Evolutionary conservation across 2,888 invertebrate genomes (phyloP).

Genomic region (Hyposoter dolosus): DNA sequence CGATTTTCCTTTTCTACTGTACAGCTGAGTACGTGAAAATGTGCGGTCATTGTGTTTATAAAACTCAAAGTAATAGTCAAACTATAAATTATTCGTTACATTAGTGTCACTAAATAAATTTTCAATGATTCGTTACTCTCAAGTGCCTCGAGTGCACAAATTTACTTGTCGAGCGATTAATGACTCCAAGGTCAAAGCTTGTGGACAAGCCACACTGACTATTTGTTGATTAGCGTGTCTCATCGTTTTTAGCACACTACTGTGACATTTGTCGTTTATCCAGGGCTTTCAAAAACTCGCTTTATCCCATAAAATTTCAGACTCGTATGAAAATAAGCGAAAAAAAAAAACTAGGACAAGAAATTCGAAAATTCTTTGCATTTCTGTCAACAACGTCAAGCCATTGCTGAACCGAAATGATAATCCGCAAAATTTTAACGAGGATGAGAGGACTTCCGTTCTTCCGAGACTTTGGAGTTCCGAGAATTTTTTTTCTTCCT

Average conservation of each 20-base stretch:
- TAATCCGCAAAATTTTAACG: background rate
- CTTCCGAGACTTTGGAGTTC: background rate
- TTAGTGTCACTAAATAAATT: background rate
- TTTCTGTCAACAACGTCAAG: background rate
- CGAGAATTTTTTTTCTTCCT: background rate
- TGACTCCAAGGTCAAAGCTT: conserved; percentile 1
- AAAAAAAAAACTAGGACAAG: background rate
- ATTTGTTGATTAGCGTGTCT: background rate
- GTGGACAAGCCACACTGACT: background rate
- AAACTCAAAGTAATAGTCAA: background rate
- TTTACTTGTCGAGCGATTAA: background rate
- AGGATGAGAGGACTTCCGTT: background rate
- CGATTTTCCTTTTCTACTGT: background rate
- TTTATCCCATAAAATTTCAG: background rate
- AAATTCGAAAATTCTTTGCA: background rate
- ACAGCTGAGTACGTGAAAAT: conserved; percentile 19
- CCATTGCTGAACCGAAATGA: background rate
- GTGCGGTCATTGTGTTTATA: background rate
- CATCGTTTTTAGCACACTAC: background rate
- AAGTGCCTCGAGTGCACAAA: background rate
- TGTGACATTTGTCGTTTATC: background rate
- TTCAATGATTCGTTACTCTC: background rate
- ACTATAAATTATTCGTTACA: background rate
- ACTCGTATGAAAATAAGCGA: background rate
- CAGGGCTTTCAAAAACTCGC: background rate